phyloP scores from a whole-genome alignment of 30 jellyfish, hydroid and myxozoan species.

The Turritopsis rubra region DNA sequence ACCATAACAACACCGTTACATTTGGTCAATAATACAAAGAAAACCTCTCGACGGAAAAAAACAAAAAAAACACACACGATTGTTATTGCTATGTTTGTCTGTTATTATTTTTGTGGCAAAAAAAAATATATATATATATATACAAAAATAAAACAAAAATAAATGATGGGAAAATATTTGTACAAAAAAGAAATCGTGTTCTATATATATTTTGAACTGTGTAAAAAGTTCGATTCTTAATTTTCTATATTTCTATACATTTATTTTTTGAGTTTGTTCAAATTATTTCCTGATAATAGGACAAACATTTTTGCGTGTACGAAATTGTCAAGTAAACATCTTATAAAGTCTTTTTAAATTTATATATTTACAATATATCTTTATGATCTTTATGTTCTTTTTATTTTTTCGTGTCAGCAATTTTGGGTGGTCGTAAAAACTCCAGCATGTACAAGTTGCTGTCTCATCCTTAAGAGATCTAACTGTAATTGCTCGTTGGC shows the following conservation, averaged over 20 bases:
- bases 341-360: not conserved
- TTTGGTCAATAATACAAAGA: not conserved
- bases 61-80: no score
- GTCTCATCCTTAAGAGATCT: conserved; percentile 11
- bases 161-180: no score
- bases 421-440: not conserved
- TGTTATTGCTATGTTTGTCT: no score
- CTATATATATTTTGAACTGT: no score
- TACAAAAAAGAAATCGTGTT: no score
- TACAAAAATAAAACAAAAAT: no score
- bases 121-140: no score
- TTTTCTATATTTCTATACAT: not conserved
- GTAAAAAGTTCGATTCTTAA: not conserved
- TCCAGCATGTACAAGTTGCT: conserved; percentile 14
- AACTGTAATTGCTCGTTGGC: conserved; percentile 8
- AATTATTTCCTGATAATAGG: not conserved
- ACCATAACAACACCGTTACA: not conserved
- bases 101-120: no score
- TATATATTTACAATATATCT: not conserved
- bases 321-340: not conserved
- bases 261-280: not conserved
- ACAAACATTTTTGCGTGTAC: no score
- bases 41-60: not conserved
- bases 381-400: not conserved
- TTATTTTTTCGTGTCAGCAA: not conserved